Percentiles rank a stretch among this genome's conserved stretches.
Evolutionary conservation across 2,888 invertebrate species (phyloP).

Genomic region (Cerastis rubricosa): DNA sequence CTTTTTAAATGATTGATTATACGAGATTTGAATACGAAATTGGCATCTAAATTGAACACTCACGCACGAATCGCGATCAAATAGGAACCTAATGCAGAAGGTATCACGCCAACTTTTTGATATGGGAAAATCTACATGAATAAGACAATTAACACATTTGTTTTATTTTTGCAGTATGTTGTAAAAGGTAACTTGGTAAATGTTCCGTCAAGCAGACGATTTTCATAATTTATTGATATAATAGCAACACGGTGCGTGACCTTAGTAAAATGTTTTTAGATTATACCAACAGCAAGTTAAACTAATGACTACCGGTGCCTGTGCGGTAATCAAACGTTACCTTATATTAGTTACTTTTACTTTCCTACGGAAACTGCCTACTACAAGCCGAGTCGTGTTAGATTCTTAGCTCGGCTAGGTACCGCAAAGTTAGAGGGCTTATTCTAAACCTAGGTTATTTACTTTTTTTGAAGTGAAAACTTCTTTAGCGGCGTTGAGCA

Average conservation of each 20-base stretch:
- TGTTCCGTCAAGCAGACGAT: background rate
- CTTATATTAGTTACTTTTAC: conserved; percentile 74
- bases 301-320: conserved; percentile 36
- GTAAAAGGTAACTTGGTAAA: background rate
- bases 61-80: background rate
- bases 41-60: background rate
- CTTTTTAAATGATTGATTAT: background rate
- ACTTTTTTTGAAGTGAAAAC: too few relatives aligned
- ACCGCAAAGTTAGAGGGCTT: conserved; percentile 24
- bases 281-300: conserved; percentile 1
- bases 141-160: background rate
- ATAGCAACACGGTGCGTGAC: background rate
- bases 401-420: conserved; percentile 29
- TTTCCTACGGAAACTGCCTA: conserved; percentile 74
- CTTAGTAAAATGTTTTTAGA: conserved; percentile 3
- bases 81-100: background rate
- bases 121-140: background rate
- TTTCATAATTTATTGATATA: background rate
- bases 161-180: background rate
- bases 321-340: conserved; percentile 51
- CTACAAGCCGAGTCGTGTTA: conserved; percentile 35
- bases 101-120: background rate
- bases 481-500: too few relatives aligned
- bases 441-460: conserved; percentile 29
- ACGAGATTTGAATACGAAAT: conserved; percentile 11